phyloP scores from a whole-genome alignment of 2,888 invertebrate genomes.

The Tridacna gigas region DNA sequence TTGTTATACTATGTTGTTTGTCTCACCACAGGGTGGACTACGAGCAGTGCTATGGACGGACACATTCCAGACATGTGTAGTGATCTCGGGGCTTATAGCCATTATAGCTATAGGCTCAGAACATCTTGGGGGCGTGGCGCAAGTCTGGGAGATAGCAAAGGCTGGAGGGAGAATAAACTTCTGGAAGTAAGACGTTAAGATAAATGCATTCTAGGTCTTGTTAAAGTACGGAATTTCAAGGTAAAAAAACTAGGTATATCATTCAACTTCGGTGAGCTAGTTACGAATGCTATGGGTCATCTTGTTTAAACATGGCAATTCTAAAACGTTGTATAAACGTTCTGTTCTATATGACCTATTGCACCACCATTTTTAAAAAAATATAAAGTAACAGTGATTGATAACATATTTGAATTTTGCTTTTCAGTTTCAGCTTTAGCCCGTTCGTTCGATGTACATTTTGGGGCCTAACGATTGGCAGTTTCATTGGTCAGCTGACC shows the following conservation, averaged over 20 bases:
- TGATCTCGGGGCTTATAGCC: constrained; percentile 83
- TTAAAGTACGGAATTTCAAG: too few species aligned
- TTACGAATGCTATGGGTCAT: too few species aligned
- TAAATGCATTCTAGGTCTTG: too few species aligned
- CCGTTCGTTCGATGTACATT: constrained; percentile 94
- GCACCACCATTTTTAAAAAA: too few species aligned
- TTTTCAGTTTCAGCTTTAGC: constrained; percentile 89
- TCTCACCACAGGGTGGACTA: constrained; percentile 83
- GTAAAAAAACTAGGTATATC: too few species aligned
- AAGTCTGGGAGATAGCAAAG: constrained; percentile 76
- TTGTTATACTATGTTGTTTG: neutral
- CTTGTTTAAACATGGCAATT: too few species aligned
- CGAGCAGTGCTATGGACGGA: constrained; percentile 85
- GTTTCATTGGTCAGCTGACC: constrained; percentile 95
- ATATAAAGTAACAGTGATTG: too few species aligned
- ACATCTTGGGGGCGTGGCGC: constrained; percentile 78
- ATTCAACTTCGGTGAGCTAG: too few species aligned
- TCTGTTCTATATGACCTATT: too few species aligned
- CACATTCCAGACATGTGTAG: constrained; percentile 84
- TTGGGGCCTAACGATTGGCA: constrained; percentile 93
- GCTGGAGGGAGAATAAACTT: constrained; percentile 80
- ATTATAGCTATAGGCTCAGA: constrained; percentile 82
- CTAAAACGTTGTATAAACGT: too few species aligned
- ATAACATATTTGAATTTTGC: neutral
- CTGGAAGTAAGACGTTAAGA: constrained; percentile 81